Conservation (phyloP, 2,113 vertebrate genomes). For the Corynorhinus townsendii region DNA sequence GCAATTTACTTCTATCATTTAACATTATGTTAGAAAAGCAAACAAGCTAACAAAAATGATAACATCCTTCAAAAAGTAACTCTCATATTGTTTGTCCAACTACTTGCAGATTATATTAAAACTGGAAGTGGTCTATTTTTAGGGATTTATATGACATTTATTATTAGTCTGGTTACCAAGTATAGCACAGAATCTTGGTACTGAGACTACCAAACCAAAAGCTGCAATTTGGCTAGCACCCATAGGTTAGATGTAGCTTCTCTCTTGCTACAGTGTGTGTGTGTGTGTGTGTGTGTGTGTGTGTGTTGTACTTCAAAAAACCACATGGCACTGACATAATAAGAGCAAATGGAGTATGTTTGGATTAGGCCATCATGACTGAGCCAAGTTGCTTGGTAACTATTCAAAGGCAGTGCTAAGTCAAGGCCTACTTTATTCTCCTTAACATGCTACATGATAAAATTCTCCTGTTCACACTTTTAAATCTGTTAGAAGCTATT, state of each 20-base stretch:
- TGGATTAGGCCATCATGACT: background rate
- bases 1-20: slow-evolving; percentile 37
- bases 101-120: background rate
- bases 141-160: background rate
- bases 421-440: background rate
- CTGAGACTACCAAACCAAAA: slow-evolving; percentile 32
- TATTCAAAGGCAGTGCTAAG: background rate
- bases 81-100: background rate
- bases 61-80: background rate
- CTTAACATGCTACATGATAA: background rate
- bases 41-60: slow-evolving; percentile 5
- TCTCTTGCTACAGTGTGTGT: background rate
- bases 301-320: background rate
- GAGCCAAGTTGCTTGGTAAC: background rate
- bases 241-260: background rate
- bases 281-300: background rate
- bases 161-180: slow-evolving; percentile 14
- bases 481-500: background rate
- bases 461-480: background rate
- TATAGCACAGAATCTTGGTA: background rate
- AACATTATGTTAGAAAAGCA: slow-evolving; percentile 41
- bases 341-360: background rate
- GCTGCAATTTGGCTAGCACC: background rate
- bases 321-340: background rate
- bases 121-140: slow-evolving; percentile 29